These are phyloP conservation scores for Lithophane leautieri DNA, from an alignment of 2,888 invertebrate species.

Conservation along the genomic window DNA sequence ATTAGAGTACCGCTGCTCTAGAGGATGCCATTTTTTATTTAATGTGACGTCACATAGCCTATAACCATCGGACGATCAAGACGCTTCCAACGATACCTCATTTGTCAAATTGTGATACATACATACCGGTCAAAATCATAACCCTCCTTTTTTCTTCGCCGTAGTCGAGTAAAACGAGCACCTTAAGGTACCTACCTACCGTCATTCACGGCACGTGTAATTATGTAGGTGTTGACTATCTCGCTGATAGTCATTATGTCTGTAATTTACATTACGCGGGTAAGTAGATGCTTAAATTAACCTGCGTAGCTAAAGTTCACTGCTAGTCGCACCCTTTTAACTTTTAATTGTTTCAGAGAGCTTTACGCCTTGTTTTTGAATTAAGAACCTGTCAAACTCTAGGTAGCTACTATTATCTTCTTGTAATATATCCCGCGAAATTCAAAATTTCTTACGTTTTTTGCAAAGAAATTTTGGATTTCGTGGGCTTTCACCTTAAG, in stretches of 20 bases:
- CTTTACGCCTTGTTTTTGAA: neutral
- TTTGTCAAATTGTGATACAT: no score
- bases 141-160: no score
- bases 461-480: neutral
- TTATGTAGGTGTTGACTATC: conserved; percentile 17
- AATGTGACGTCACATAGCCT: no score
- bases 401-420: neutral
- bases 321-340: conserved; percentile 45
- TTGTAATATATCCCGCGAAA: neutral
- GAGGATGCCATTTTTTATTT: no score
- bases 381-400: neutral
- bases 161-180: conserved; percentile 22
- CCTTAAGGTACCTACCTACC: neutral
- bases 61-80: no score
- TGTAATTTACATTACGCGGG: conserved; percentile 28
- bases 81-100: no score
- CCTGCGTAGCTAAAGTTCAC: conserved; percentile 11
- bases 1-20: no score
- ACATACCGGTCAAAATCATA: no score
- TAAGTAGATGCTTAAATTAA: conserved; percentile 38
- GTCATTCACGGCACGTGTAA: conserved; percentile 2
- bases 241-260: conserved; percentile 37
- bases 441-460: neutral
- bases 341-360: conserved; percentile 25
- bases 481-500: neutral